Base-by-base conservation (phyloP, 2,797 vertebrate genomes). In the Buphagus erythrorhynchus region DNA sequence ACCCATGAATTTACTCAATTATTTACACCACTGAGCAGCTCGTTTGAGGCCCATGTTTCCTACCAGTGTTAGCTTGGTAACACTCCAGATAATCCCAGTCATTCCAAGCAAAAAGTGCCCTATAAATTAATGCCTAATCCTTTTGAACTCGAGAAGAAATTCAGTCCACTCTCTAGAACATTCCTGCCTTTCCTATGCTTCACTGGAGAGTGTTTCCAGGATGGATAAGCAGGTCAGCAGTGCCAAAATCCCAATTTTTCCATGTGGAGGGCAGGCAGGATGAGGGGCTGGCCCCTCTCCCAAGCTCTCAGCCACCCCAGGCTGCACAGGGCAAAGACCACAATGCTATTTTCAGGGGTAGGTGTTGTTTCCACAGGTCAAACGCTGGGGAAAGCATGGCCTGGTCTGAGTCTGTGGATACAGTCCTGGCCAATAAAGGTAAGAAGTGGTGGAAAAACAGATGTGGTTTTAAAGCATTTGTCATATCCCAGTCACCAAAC, bases 351-450 rank as follows among this genome's bases (percentile, higher is more conserved):
- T 99, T 99, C 99, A 99, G 99, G 99, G 98, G 98, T 97, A 99
- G 99, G 97, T 99, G 99, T 97, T 99, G 99, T 99, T 99, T 99
- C 97, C 97, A 98, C 98, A 99, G 99, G 98, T 98, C 99, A 95
- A 91, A 98, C 2, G 26, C 98, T 67, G 98, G 96, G 43, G 98
- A 99, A 92, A 91, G 97, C 94, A 97, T 98, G 96, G 97, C 97
- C 35, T 99, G 99, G 99, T 97, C 97, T 26, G 98, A 99, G 86
- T 99, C 99, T 38, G 98, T 99, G 98, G 99, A 99, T 92, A 98
- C 98, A 52, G 96, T 99, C 36, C 98, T 99, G 75, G 96, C 97
- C 65, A 99, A 98, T 88, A 99, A 99, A 99, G 98, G 99, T 99
- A 98, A 99, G 98, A 85, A n/a, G 13, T 17, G 49, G 21, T 12